Evolutionary conservation across 1,140 invertebrate species (phyloP).

Genomic region (Drosophila pandora): DNA sequence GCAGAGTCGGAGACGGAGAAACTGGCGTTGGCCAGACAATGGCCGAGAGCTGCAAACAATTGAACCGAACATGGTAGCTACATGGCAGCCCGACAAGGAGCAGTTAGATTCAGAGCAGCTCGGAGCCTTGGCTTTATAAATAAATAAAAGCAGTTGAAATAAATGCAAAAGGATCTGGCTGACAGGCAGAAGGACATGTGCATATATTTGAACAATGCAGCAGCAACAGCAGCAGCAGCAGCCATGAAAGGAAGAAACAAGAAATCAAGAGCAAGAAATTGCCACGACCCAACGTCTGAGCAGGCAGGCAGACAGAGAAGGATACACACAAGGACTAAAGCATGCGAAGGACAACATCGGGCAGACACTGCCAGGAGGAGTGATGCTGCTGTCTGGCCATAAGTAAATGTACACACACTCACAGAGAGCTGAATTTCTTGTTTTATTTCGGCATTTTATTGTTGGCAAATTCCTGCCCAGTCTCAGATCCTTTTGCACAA

Average conservation of each 20-base stretch:
- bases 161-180: conserved; percentile 68
- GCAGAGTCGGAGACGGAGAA: conserved; percentile 1
- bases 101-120: conserved; percentile 45
- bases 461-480: conserved; percentile 56
- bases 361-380: conserved; percentile 62
- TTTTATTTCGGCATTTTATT: conserved; percentile 77
- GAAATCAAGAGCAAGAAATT: conserved; percentile 77
- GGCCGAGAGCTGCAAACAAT: conserved; percentile 54
- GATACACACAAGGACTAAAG: conserved; percentile 33
- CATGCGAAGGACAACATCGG: conserved; percentile 73
- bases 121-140: conserved; percentile 67
- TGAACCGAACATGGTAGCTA: conserved; percentile 72
- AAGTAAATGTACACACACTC: conserved; percentile 23
- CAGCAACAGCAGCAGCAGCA: conserved; percentile 21
- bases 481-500: conserved; percentile 56
- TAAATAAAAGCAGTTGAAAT: conserved; percentile 73
- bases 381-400: conserved; percentile 77
- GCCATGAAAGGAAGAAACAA: conserved; percentile 62
- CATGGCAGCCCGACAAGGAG: conserved; percentile 69
- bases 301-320: conserved; percentile 14
- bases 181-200: conserved; percentile 62
- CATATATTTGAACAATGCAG: conserved; percentile 67
- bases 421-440: conserved; percentile 60
- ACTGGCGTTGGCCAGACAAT: conserved; percentile 41
- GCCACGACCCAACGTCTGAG: conserved; percentile 43